These are phyloP conservation scores for Himalopsyche japonica DNA, from an alignment of 2,888 invertebrate genomes.

Conservation along the genomic window DNA sequence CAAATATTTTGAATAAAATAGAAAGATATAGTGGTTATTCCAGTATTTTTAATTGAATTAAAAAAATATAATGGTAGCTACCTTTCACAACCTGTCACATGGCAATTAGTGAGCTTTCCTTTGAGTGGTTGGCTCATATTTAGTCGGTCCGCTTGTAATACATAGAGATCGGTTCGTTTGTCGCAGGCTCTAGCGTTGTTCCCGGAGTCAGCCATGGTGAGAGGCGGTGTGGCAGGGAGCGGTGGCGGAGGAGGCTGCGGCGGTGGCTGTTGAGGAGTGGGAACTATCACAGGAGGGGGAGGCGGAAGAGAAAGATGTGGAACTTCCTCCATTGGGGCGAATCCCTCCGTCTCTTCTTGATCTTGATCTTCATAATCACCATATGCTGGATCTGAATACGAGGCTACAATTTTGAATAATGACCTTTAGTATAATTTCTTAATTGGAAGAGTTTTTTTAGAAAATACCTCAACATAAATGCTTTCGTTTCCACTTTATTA, in stretches of 20 bases:
- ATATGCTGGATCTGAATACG: slow-evolving; percentile 44
- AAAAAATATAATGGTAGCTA: slow-evolving; percentile 47
- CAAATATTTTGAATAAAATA: no score
- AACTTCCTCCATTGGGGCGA: slow-evolving; percentile 36
- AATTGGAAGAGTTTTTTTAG: no score
- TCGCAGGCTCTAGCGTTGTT: slow-evolving; percentile 75
- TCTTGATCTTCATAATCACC: slow-evolving; percentile 47
- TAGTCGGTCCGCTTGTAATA: slow-evolving; percentile 78
- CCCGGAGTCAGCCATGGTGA: slow-evolving; percentile 59
- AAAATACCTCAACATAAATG: no score
- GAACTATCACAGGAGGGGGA: slow-evolving; percentile 53
- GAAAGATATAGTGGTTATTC: no score
- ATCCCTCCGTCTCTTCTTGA: slow-evolving; percentile 50
- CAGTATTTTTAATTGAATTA: no score
- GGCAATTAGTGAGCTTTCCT: slow-evolving; percentile 87
- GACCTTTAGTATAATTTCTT: no score
- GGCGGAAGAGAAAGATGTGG: slow-evolving; percentile 49
- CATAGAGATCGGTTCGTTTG: slow-evolving; percentile 84
- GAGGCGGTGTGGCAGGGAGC: slow-evolving; percentile 48
- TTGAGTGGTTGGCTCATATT: slow-evolving; percentile 84
- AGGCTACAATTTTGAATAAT: slow-evolving; percentile 2
- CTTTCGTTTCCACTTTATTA: no score
- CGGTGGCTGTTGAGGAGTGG: slow-evolving; percentile 49
- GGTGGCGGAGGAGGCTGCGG: slow-evolving; percentile 50
- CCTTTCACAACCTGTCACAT: slow-evolving; percentile 86